A percentile compares a stretch with the other conserved stretches of the same genome.
Conservation (phyloP, 1,140 invertebrate species). For the Trichonephila inaurata region DNA sequence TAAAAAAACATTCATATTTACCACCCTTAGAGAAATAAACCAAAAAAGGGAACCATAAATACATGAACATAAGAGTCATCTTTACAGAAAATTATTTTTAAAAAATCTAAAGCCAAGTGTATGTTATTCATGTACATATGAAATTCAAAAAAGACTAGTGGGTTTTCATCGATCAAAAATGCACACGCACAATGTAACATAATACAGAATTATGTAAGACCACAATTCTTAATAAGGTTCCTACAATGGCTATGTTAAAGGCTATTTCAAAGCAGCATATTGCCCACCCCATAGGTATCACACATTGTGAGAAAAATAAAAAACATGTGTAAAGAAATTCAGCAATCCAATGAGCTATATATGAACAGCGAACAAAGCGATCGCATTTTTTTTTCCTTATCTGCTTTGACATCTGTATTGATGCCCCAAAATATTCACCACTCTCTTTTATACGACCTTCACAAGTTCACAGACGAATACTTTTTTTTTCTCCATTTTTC, state of each 20-base stretch:
- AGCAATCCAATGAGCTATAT: background rate
- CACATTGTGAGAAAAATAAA: background rate
- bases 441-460: background rate
- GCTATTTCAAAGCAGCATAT: background rate
- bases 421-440: slow-evolving; percentile 9
- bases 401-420: slow-evolving; percentile 38
- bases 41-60: too few relatives aligned
- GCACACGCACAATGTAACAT: background rate
- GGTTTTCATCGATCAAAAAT: slow-evolving; percentile 11
- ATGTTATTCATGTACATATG: too few relatives aligned
- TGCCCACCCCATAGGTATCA: background rate
- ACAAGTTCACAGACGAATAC: background rate
- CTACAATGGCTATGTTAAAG: background rate
- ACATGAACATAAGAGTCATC: too few relatives aligned
- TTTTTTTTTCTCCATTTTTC: background rate
- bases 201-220: slow-evolving; percentile 20
- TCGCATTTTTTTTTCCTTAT: background rate
- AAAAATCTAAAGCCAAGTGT: too few relatives aligned
- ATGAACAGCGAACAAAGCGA: background rate
- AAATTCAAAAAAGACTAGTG: background rate
- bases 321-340: background rate
- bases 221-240: slow-evolving; percentile 28
- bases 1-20: too few relatives aligned
- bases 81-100: too few relatives aligned
- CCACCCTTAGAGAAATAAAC: too few relatives aligned